phyloP scores from a whole-genome alignment of 2,888 invertebrate genomes.

The Halocaridina rubra region DNA sequence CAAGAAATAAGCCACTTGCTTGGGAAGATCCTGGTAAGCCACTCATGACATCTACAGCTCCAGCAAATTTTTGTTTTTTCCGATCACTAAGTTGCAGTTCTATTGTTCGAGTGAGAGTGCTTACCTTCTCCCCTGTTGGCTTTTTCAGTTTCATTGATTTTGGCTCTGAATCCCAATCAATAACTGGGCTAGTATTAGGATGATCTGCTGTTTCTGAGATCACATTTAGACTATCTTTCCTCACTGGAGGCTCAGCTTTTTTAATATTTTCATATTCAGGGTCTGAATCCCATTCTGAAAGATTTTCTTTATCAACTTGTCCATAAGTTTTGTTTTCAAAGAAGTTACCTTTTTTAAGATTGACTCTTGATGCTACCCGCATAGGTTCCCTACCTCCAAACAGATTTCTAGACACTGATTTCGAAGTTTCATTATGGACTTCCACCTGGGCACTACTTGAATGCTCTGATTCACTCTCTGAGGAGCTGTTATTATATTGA shows the following conservation, averaged over 20 bases:
- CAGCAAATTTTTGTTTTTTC: conserved; percentile 28
- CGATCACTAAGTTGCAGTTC: conserved; percentile 51
- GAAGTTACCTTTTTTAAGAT: conserved; percentile 21
- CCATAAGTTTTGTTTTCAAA: conserved; percentile 54
- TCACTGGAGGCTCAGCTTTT: conserved; percentile 34
- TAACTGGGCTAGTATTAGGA: neutral
- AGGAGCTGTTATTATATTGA: neutral
- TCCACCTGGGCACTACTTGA: conserved; percentile 29
- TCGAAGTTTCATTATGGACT: conserved; percentile 37
- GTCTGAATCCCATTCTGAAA: conserved; percentile 49
- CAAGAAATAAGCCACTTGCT: neutral
- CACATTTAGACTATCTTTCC: conserved; percentile 27
- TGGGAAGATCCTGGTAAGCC: neutral
- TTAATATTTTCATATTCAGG: conserved; percentile 46
- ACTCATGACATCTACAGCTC: conserved; percentile 47
- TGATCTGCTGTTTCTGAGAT: neutral
- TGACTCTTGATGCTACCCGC: neutral
- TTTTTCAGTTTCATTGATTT: conserved; percentile 56
- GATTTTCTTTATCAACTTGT: neutral
- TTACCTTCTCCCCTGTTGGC: conserved; percentile 49
- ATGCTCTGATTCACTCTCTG: neutral
- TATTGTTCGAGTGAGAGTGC: conserved; percentile 42
- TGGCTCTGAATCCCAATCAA: neutral
- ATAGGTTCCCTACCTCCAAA: conserved; percentile 8
- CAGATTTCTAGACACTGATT: conserved; percentile 37